Conservation (phyloP, 2,888 invertebrate genomes). For the Cheilosia urbana region DNA sequence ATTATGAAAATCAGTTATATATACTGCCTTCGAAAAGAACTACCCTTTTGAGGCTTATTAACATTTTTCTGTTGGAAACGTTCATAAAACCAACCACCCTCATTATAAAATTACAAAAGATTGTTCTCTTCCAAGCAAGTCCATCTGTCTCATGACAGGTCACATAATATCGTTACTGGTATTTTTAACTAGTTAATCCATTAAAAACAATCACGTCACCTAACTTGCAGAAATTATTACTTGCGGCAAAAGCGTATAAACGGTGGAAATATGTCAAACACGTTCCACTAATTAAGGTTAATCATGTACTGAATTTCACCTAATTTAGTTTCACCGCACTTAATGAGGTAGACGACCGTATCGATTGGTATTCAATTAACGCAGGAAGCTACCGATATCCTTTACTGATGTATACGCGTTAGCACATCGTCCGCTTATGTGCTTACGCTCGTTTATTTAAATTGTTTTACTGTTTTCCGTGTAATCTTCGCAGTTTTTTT, state of each 20-base stretch:
- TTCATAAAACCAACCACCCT: too few relatives aligned
- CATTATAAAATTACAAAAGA: too few relatives aligned
- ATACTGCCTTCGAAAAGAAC: too few relatives aligned
- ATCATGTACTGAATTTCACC: slow-evolving; percentile 68
- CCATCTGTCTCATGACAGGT: too few relatives aligned
- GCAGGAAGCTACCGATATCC: slow-evolving; percentile 60
- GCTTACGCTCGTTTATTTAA: slow-evolving; percentile 15
- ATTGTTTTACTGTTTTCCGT: slow-evolving; percentile 39
- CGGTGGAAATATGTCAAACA: slow-evolving; percentile 67
- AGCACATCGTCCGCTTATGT: not conserved
- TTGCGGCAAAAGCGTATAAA: slow-evolving; percentile 41
- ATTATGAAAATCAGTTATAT: too few relatives aligned
- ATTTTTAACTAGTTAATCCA: not conserved
- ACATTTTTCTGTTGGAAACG: too few relatives aligned
- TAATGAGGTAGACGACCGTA: slow-evolving; percentile 58
- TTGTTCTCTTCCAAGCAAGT: too few relatives aligned
- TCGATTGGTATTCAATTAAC: slow-evolving; percentile 73
- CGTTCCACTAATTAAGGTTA: slow-evolving; percentile 71
- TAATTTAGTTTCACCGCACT: slow-evolving; percentile 70
- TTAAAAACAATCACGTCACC: slow-evolving; percentile 12
- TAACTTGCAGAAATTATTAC: slow-evolving; percentile 31
- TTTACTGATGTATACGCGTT: not conserved
- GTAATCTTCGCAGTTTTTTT: slow-evolving; percentile 61
- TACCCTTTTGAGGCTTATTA: too few relatives aligned
- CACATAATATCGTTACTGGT: too few relatives aligned